Base-by-base conservation (phyloP, 2,888 invertebrate genomes). In the Xylophagus ater region DNA sequence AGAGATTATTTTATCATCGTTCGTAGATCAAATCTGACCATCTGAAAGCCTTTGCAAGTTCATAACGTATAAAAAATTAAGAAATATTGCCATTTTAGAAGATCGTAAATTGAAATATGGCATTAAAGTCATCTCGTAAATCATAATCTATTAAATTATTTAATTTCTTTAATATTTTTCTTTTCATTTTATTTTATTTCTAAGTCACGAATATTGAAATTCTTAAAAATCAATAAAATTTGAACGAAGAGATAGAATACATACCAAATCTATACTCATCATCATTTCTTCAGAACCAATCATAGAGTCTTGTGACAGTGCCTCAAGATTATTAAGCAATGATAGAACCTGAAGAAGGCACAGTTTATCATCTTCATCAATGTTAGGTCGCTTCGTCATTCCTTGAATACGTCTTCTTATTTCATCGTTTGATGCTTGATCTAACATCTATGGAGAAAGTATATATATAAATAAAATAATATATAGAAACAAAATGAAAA, bases 281-380 rank as follows among this genome's bases (percentile, higher is more conserved):
- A 66, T 66, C 55, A n/a, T n/a, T n/a, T 72, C 72, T 50, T 73
- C 72, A 51, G 69, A 70, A 28, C 36, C 43, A 10, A 57, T 50
- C 29, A 55, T 41, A n/a, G 58, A 56, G 32, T 56, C 54, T 25
- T 56, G 55, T 18, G 59, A 55, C 48, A 74, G 59, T 38, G 73
- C 63, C 55, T 76, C 75, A 33, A 72, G 63, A 51, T 74, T 73
- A 55, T 76, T 74, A 43, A 78, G 62, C 51, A 77, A 62, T 58
- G 71, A 70, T 42, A 76, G 56, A 33, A 76, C 68, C 55, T 77
- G 76, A 51, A 77, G 73, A 53, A 78, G 62, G 49, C 76, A 76
- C 34, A 69, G 66, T 54, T 73, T 71, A 51, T 78, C 78, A 24
- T 73, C 71, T 41, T 69, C 69, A 31, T 57, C 55, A 26, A 56